These are phyloP conservation scores for Falco punctatus DNA, from an alignment of 2,113 vertebrate species.

Conservation along the genomic window DNA sequence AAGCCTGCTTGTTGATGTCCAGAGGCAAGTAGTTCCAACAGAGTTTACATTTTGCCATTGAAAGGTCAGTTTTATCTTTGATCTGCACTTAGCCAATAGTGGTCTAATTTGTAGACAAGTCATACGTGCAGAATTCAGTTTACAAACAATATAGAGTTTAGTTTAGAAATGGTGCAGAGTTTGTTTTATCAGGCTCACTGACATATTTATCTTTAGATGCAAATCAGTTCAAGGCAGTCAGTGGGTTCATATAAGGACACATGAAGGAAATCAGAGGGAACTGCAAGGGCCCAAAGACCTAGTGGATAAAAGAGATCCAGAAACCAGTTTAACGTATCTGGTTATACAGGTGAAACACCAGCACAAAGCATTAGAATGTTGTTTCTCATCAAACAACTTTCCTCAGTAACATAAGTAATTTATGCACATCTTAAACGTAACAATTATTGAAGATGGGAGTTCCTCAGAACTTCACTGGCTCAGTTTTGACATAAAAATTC, in stretches of 20 bases:
- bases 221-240: slow-evolving; percentile 8
- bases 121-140: background rate
- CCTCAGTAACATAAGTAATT: background rate
- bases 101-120: background rate
- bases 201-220: slow-evolving; percentile 42
- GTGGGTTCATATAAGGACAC: slow-evolving; percentile 36
- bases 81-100: background rate
- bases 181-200: slow-evolving; percentile 33
- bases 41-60: background rate
- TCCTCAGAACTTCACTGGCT: background rate
- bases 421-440: background rate
- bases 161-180: slow-evolving; percentile 1
- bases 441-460: background rate
- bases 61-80: slow-evolving; percentile 28
- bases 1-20: background rate
- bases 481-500: background rate
- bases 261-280: slow-evolving; percentile 13
- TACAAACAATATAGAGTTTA: slow-evolving; percentile 19
- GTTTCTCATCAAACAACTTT: background rate
- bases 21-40: background rate
- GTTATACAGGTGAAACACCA: background rate
- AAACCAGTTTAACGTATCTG: background rate
- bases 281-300: background rate
- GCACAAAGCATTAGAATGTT: background rate
- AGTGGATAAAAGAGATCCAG: background rate